A percentile compares a stretch with the other conserved stretches of the same genome.
Conservation (phyloP, 2,888 invertebrate species). For the Scaptomyza polygonia region DNA sequence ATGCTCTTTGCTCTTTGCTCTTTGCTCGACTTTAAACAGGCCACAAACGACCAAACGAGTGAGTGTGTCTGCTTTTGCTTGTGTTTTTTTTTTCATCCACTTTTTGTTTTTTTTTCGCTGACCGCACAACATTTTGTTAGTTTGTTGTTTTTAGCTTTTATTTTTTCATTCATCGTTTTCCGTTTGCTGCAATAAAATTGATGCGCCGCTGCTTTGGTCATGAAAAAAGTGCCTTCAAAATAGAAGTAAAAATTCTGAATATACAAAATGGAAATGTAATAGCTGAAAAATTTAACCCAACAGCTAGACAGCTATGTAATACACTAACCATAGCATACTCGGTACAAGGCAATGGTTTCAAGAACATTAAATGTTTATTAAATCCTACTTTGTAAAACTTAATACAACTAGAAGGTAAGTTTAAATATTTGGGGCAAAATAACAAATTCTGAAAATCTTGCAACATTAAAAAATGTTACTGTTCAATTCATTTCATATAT, state of each 20-base stretch:
- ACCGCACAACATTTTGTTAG: slow-evolving; percentile 26
- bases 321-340: slow-evolving; percentile 3
- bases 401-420: too few species aligned
- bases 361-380: too few species aligned
- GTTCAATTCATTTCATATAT: too few species aligned
- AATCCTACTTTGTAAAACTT: too few species aligned
- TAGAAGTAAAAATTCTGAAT: neutral
- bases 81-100: neutral
- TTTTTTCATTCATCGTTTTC: slow-evolving; percentile 15
- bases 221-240: neutral
- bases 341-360: too few species aligned
- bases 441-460: too few species aligned
- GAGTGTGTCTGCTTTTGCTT: slow-evolving; percentile 6
- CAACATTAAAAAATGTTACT: too few species aligned
- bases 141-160: neutral
- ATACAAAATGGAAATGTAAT: neutral
- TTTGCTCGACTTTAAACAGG: slow-evolving; percentile 40
- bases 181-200: slow-evolving; percentile 22
- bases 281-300: neutral
- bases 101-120: neutral
- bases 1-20: neutral
- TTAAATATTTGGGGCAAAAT: too few species aligned
- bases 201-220: slow-evolving; percentile 16
- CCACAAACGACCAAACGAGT: slow-evolving; percentile 25
- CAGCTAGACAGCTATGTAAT: slow-evolving; percentile 1